These are phyloP conservation scores for Atta colombica DNA, from an alignment of 1,140 invertebrate species.

Conservation along the genomic window DNA sequence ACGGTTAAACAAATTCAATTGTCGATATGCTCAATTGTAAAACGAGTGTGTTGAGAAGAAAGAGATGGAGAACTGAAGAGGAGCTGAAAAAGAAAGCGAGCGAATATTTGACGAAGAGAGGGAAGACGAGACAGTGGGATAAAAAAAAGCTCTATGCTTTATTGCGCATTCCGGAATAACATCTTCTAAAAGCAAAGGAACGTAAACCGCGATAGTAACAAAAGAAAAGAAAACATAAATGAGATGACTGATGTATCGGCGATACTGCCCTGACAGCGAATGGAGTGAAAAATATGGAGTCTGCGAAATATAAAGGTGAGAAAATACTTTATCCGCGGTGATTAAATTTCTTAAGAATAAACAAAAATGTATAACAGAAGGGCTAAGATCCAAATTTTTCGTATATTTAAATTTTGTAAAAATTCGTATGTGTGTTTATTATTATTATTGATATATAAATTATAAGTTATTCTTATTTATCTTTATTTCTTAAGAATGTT, in stretches of 20 bases:
- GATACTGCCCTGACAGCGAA: background rate
- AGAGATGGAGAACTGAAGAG: no score
- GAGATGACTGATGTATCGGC: background rate
- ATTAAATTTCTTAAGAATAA: background rate
- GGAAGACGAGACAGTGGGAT: background rate
- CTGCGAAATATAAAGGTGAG: background rate
- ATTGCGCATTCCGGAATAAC: background rate
- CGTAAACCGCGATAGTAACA: background rate
- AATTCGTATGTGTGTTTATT: no score
- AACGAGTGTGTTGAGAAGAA: background rate
- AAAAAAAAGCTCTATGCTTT: background rate
- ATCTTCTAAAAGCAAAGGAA: background rate
- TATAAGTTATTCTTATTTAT: no score
- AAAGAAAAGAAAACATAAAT: background rate
- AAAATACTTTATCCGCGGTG: background rate
- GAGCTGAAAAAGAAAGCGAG: background rate
- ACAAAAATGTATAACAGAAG: no score
- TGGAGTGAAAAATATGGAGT: background rate
- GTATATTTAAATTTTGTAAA: no score
- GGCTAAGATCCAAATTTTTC: no score
- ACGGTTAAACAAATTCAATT: slow-evolving; percentile 12
- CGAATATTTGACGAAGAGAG: background rate
- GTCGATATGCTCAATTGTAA: background rate
- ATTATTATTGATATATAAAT: no score
- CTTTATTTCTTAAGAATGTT: background rate